phyloP scores from a whole-genome alignment of 2,888 invertebrate genomes.

The Orchesellides sinensis region DNA sequence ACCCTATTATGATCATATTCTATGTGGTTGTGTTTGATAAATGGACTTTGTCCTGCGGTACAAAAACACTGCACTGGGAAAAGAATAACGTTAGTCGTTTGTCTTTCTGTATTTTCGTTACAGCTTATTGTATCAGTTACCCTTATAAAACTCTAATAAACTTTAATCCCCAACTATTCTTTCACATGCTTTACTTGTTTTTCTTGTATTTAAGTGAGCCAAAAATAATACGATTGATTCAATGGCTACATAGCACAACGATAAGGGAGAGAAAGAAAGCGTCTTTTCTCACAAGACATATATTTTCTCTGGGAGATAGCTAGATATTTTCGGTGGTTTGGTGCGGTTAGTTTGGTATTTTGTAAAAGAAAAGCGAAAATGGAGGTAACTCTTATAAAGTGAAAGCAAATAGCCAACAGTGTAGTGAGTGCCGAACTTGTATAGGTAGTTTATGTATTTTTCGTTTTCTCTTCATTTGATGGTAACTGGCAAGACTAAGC shows the following conservation, averaged over 20 bases:
- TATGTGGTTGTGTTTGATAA: neutral
- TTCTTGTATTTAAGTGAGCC: slow-evolving; percentile 15
- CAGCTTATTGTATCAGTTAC: slow-evolving; percentile 20
- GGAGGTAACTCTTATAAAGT: neutral
- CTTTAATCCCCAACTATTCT: slow-evolving; percentile 24
- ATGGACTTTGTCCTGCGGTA: slow-evolving; percentile 41
- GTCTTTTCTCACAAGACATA: slow-evolving; percentile 21
- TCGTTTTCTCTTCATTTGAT: neutral
- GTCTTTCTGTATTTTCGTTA: neutral
- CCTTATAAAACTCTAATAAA: slow-evolving; percentile 56
- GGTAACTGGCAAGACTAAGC: neutral
- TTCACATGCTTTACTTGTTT: neutral
- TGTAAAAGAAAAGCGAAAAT: neutral
- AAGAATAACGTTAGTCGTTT: neutral
- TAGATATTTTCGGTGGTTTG: neutral
- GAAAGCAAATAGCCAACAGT: neutral
- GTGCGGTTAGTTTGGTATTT: neutral
- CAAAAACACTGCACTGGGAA: neutral
- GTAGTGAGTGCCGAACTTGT: no score
- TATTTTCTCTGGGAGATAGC: slow-evolving; percentile 1
- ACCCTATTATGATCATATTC: no score
- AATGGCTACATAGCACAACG: slow-evolving; percentile 14
- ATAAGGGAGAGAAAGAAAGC: slow-evolving; percentile 10
- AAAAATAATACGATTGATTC: slow-evolving; percentile 56
- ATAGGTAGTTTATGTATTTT: slow-evolving; percentile 38